phyloP scores from a whole-genome alignment of 2,888 invertebrate genomes.

The Drosophila buzzatii region DNA sequence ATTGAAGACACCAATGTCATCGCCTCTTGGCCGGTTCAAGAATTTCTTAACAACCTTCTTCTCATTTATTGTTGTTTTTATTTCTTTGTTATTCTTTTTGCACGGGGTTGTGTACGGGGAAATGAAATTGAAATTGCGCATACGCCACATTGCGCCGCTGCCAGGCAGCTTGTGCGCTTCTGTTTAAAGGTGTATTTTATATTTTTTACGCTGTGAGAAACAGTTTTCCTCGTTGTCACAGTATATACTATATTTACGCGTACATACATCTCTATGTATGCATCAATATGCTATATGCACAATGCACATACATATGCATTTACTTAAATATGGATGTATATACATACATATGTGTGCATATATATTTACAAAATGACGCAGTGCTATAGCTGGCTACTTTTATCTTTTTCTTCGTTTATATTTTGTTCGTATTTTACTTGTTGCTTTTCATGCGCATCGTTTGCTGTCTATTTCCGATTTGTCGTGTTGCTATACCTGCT shows the following conservation, averaged over 20 bases:
- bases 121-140: constrained; percentile 60
- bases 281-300: constrained; percentile 6
- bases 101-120: constrained; percentile 1
- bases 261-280: not conserved
- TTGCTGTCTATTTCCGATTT: constrained; percentile 38
- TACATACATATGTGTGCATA: constrained; percentile 2
- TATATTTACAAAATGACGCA: constrained; percentile 68
- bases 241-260: constrained; percentile 15
- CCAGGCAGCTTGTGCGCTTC: constrained; percentile 46
- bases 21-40: constrained; percentile 51
- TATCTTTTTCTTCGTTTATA: constrained; percentile 23
- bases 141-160: constrained; percentile 40
- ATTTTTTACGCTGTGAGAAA: constrained; percentile 57
- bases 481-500: constrained; percentile 45
- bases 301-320: constrained; percentile 39
- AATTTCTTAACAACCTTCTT: constrained; percentile 51
- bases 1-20: constrained; percentile 36
- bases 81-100: not conserved
- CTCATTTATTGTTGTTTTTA: constrained; percentile 30
- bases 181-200: constrained; percentile 56
- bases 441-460: constrained; percentile 60
- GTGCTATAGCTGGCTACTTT: constrained; percentile 46
- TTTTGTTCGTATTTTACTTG: constrained; percentile 59
- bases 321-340: not conserved
- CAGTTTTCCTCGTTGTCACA: constrained; percentile 38